phyloP scores from a whole-genome alignment of 2,888 invertebrate genomes.

The Protonemura montana region DNA sequence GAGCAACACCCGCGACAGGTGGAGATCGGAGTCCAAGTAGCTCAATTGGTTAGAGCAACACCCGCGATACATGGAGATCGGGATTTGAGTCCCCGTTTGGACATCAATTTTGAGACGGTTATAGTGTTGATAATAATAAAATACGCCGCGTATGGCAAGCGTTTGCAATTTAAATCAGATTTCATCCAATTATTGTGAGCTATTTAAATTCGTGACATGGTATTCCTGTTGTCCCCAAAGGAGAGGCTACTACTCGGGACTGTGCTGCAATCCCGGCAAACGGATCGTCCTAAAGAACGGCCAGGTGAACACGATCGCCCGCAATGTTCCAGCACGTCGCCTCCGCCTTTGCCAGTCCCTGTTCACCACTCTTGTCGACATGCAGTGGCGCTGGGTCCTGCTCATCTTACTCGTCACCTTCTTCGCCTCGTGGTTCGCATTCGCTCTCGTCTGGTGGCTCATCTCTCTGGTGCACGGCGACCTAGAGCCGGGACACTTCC shows the following conservation, averaged over 20 bases:
- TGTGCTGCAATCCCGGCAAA: constrained; percentile 30
- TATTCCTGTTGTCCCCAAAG: background rate
- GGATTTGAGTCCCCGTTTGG: too few species aligned
- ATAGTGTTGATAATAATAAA: too few species aligned
- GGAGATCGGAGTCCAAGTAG: too few species aligned
- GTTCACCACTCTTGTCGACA: constrained; percentile 72
- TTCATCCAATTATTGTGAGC: too few species aligned
- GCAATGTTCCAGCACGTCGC: constrained; percentile 14
- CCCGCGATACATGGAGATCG: too few species aligned
- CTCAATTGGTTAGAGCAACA: too few species aligned
- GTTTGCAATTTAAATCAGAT: too few species aligned
- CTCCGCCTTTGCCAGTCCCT: constrained; percentile 59
- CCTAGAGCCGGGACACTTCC: constrained; percentile 66
- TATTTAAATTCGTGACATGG: too few species aligned
- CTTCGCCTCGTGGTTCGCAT: constrained; percentile 78
- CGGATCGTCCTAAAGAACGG: constrained; percentile 46
- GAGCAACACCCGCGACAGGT: too few species aligned
- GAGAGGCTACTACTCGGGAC: constrained; percentile 23
- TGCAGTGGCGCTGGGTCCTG: constrained; percentile 76
- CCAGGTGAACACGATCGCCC: constrained; percentile 28
- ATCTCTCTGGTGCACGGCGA: constrained; percentile 81
- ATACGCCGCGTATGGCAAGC: too few species aligned
- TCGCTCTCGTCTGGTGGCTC: constrained; percentile 81
- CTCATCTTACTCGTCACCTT: constrained; percentile 70
- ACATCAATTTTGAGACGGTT: too few species aligned